Base-by-base conservation (phyloP, 92 coral and sea anemone genomes). In the Phenganax stokvisi region DNA sequence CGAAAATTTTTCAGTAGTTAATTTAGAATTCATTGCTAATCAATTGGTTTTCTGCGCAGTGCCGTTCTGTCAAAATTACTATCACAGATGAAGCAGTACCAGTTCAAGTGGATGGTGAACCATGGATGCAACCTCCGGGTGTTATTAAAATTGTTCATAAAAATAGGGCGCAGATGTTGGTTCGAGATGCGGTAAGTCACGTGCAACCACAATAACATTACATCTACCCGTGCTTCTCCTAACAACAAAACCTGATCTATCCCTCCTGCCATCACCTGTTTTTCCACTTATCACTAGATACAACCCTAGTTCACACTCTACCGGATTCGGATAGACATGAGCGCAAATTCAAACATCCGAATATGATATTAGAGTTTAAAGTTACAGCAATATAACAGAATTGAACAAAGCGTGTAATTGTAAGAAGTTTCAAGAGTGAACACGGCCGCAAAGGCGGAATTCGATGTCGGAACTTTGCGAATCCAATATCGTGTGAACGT, bases 101-200 rank as follows among this genome's bases (percentile, higher is more conserved):
- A 1, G 96, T 94, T 52, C 98, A 94, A 73, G 97, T 94, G 74
- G 98, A 94, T 74, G 98, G 98, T 25, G 98, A 94, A 59, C 97
- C 98, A 75, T 94, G 98, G 98, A 91, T 94, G 97, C 98, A 94
- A 60, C 85, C 92, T 30, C 98, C 98, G 28, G 98, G 98, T 30
- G 92, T 91, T 47, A 91, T 94, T 57, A 94, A 94, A 84, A 94
- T 94, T 57, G 96, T 94, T 60, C 98, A 94, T 84, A 94, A 94
- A 79, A 94, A 92, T 91, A 87, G 98, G 74, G 93, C 98, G 0
- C 98, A 94, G 84, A 94, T 94, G 98, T 71, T 94, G 83, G 98
- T 94, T 54, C 89, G 98, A 84, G 98, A 94, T 57, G 84, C 97
- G 87, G 98, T 94, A 75, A 87, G 98, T 20, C 29, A 28, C 65